Base-by-base conservation (phyloP, 1,140 invertebrate species). In the Achroia grisella region DNA sequence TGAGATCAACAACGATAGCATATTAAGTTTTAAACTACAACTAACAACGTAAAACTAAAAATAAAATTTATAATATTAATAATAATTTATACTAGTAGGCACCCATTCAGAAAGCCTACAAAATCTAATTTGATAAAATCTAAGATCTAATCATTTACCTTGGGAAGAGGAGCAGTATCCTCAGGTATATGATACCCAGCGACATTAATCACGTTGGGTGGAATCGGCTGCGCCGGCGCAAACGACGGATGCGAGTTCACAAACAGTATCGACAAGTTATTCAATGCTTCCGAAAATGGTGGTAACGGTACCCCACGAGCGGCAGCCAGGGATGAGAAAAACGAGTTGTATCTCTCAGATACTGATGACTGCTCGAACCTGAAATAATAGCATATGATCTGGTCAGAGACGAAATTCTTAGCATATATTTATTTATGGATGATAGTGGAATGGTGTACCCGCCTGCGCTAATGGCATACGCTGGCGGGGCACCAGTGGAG, bases 121-220 rank as follows among this genome's bases (percentile, higher is more conserved):
- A n/a, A 23, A 23, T 3, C 17, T 23, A 3, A 6, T 23, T 23
- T 23, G 17, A 2, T 23, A 23, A 3, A 2, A 17, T 33, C 8
- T 37, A 37, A 37, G 15, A 10, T 30, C 2, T n/a, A 37, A 50
- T 23, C 4, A 67, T 33, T 10, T 74, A 86, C 45, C 63, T 77
- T 65, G 4, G 74, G 75, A n/a, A 78, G 36, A 0, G 67, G 48
- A 5, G 32, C 83, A 56, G 52, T 83, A 11, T 44, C 59, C 32
- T 65, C 59, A 60, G 71, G 34, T 31, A 89, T 76, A 51, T 90
- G 84, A 46, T 90, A 71, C 17, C 88, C 87, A 41, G 76, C 89
- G 10, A 88, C 86, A 42, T 87, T 87, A 1, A 86, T 75, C 39
- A 86, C 87, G 57, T 80, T 90, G 0, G 90, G 89, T 2, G 89